Base-by-base conservation (phyloP, 2,797 vertebrate genomes). In the Peromyscus attwateri region DNA sequence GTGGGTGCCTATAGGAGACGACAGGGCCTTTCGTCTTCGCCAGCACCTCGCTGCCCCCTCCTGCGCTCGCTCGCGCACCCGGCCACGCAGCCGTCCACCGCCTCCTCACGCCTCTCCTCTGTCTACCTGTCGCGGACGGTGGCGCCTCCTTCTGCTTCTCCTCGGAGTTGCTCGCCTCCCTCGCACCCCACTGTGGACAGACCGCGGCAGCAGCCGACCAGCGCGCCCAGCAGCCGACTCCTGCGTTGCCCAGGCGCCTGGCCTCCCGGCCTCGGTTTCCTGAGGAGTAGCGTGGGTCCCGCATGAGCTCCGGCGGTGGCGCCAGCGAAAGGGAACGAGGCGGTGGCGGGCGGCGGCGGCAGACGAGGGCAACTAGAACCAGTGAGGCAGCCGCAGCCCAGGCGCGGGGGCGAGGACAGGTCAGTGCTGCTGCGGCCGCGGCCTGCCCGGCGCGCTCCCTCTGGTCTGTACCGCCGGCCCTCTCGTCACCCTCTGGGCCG, bases 261-360 rank as follows among this genome's bases (percentile, higher is more conserved):
- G 49, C 37, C 66, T 77, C 85, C 94, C 62, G 95, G 93, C 85
- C 95, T 83, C 34, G 68, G 85, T 60, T 93, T 95, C 89, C 89
- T 64, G 84, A 92, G 94, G 97, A 95, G 92, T 87, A 91, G 97
- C 96, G 97, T 97, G 98, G 97, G 97, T 98, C 97, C 98, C 98
- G 98, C 96, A 98, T 98, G 98, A 98, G 92, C 97, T 95, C 90
- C 91, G 97, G 98, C 96, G 97, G 98, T 96, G 96, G 97, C 95
- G 95, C 92, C 95, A 84, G 93, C 95, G 96, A 96, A 23, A 94
- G 95, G 87, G 83, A 95, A 95, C 95, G 95, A 97, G 97, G 94
- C 81, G 97, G 97, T 82, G 97, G 97, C 96, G 97, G 98, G 97
- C 96, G 96, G 97, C 95, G 97, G 97, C 95, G 97, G 97, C 55